A percentile compares a stretch with the other conserved stretches of the same genome.
Evolutionary conservation across 2,797 vertebrate species (phyloP).

Genomic region (Linurgus olivaceus): DNA sequence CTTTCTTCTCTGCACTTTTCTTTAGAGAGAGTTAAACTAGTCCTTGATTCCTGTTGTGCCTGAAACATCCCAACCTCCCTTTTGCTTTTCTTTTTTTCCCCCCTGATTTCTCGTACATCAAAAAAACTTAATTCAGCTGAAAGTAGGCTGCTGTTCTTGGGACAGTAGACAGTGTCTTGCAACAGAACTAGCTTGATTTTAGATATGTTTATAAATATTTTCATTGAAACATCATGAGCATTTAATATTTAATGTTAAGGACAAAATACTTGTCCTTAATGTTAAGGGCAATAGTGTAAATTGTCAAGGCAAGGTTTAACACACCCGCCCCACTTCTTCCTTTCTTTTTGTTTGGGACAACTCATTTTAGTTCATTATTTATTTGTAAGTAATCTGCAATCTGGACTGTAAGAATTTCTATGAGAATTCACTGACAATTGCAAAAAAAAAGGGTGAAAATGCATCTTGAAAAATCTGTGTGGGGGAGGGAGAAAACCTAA

Average conservation of each 20-base stretch:
- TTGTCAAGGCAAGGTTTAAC: not conserved
- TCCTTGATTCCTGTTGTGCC: not conserved
- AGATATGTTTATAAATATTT: not conserved
- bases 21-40: not conserved
- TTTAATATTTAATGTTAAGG: not conserved
- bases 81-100: not conserved
- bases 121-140: not conserved
- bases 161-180: not conserved
- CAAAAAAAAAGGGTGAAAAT: not conserved
- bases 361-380: not conserved
- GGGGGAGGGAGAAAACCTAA: not conserved
- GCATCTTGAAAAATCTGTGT: not conserved
- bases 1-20: not conserved
- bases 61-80: not conserved
- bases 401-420: not conserved
- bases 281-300: not conserved
- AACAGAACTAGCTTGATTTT: not conserved
- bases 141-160: not conserved
- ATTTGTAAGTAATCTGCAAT: not conserved
- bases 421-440: not conserved
- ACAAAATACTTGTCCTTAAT: not conserved
- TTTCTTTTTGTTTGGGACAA: not conserved
- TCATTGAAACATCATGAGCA: fast-evolving
- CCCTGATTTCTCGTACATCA: not conserved
- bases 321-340: fast-evolving